Base-by-base conservation (phyloP, 2,113 vertebrate species). In the Python bivittatus region DNA sequence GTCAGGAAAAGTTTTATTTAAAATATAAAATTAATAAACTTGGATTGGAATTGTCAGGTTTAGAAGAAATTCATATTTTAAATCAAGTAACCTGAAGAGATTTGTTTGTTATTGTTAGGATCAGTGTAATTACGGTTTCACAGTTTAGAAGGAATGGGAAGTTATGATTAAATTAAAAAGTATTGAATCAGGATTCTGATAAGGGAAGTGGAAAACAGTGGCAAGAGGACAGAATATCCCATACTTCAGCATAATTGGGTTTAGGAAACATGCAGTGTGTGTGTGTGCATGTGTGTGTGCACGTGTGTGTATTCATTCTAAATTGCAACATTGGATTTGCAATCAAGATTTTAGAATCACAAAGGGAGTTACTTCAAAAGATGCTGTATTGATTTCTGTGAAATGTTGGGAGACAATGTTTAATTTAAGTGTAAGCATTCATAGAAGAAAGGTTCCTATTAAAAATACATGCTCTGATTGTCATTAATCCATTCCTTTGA, bases 371-470 rank as follows among this genome's bases (percentile, higher is more conserved):
- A 64, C 33, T 87, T 29, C n/a, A n/a, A n/a, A 72, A 87, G 6
- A 15, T 88, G 25, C 23, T 17, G 6, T 86, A 57, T 48, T 93
- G 93, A 48, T 90, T 95, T 94, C 88, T 25, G 56, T 84, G 64
- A 92, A 79, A 90, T 94, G 84, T 91, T 57, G 91, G 90, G 84
- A 57, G 92, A 85, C 93, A 89, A 38, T 86, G 84, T 92, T 86
- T 79, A 91, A 58, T 90, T 92, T 90, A 79, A 6, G 1, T 61
- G 10, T 22, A 95, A 93, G 93, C 93, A 86, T 93, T 94, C 87
- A 58, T 95, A 96, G 93, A 54, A 83, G 91, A 94, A 88, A 8
- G 58, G 33, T 91, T 95, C 89, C 22, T 91, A 58, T 88, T 84
- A 88, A 92, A 25, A 57, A 89, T 92, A 79, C 54, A 90, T 86